Evolutionary conservation across 92 coral and sea anemone genomes (phyloP).

Genomic region (Porites rus): DNA sequence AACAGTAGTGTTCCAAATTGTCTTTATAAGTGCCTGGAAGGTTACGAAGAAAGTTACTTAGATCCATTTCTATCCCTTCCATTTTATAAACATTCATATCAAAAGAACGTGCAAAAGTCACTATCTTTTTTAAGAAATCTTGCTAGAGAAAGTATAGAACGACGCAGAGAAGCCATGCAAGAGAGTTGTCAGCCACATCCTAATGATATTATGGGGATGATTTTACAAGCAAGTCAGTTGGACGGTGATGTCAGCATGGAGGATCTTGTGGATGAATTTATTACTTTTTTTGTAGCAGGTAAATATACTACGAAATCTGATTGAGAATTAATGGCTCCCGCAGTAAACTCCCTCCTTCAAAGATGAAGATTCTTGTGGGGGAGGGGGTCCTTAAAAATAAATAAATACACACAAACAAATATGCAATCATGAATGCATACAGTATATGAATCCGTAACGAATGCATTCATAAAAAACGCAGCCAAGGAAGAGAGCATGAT

Average conservation of each 20-base stretch:
- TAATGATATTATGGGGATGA: constrained; percentile 59
- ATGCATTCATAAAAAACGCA: too few species aligned
- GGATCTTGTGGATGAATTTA: constrained; percentile 71
- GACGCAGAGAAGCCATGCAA: constrained; percentile 6
- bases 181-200: not conserved
- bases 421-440: too few species aligned
- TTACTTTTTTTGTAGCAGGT: constrained; percentile 78
- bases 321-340: not conserved
- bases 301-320: not conserved
- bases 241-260: constrained; percentile 42
- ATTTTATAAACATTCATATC: constrained; percentile 24
- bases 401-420: too few species aligned
- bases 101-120: not conserved
- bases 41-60: constrained; percentile 15
- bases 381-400: too few species aligned
- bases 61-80: constrained; percentile 16
- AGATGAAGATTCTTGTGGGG: too few species aligned
- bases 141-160: constrained; percentile 12
- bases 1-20: not conserved
- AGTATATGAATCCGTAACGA: too few species aligned
- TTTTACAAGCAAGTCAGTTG: constrained; percentile 28
- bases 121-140: not conserved
- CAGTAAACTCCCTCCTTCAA: not conserved
- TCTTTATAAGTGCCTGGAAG: constrained; percentile 16
- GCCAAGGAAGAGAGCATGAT: too few species aligned